Conservation (phyloP, 1,140 invertebrate genomes). For the Linepithema humile region DNA sequence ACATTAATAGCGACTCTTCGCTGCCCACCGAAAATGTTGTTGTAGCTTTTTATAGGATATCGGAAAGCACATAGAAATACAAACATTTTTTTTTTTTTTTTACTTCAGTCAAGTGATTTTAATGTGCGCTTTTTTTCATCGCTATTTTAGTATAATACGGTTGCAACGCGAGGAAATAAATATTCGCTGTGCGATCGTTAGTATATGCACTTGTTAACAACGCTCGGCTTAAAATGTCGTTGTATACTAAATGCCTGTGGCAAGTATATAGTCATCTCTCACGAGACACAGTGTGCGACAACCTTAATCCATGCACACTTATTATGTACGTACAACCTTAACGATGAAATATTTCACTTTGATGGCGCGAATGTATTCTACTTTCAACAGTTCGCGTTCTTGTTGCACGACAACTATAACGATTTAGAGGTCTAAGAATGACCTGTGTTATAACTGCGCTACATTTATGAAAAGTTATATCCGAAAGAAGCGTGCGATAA, state of each 20-base stretch:
- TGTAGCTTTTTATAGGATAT: constrained; percentile 28
- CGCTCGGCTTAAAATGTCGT: constrained; percentile 26
- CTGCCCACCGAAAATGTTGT: not conserved
- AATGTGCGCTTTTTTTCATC: not conserved
- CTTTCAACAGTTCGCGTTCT: constrained; percentile 31
- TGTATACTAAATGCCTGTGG: not conserved
- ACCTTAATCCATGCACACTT: constrained; percentile 26
- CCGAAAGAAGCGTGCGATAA: constrained; percentile 2
- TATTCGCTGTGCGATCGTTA: not conserved
- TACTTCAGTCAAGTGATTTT: constrained; percentile 3
- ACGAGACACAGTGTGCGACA: constrained; percentile 8
- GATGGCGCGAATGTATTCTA: constrained; percentile 27
- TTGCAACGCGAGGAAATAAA: constrained; percentile 13
- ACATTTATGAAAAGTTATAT: too few species aligned
- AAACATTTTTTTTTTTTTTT: constrained; percentile 15
- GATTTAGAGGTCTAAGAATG: constrained; percentile 23
- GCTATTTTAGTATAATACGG: not conserved
- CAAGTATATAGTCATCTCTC: not conserved
- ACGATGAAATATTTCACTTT: constrained; percentile 42
- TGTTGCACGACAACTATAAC: not conserved
- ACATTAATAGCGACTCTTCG: not conserved
- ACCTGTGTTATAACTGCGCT: not conserved
- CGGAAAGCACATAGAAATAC: not conserved
- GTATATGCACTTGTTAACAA: constrained; percentile 27
- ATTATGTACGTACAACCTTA: constrained; percentile 29